Conservation (phyloP, 2,888 invertebrate species). For the Patella depressa region DNA sequence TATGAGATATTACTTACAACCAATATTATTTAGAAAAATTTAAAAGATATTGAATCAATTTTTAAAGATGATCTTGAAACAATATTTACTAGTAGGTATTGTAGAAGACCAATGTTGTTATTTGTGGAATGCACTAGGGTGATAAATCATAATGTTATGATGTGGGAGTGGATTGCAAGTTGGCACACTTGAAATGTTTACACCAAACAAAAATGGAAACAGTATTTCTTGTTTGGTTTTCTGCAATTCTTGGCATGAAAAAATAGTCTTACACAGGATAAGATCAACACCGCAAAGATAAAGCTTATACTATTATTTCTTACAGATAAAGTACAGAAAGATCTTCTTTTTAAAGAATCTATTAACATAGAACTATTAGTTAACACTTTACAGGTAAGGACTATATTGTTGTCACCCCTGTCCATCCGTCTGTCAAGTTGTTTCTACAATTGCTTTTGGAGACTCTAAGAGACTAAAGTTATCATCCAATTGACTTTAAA, state of each 20-base stretch:
- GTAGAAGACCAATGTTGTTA: too few relatives aligned
- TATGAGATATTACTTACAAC: too few relatives aligned
- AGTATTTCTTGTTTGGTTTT: neutral
- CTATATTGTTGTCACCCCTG: neutral
- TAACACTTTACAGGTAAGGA: slow-evolving; percentile 52
- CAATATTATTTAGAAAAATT: too few relatives aligned
- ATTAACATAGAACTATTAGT: slow-evolving; percentile 53
- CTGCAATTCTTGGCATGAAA: neutral
- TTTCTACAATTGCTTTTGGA: too few relatives aligned
- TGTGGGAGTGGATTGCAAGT: neutral
- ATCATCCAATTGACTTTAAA: too few relatives aligned
- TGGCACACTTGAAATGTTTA: neutral
- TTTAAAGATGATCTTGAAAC: too few relatives aligned
- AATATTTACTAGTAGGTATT: too few relatives aligned
- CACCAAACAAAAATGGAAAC: neutral
- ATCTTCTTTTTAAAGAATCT: slow-evolving; percentile 55
- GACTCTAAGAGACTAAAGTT: too few relatives aligned
- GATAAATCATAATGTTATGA: too few relatives aligned
- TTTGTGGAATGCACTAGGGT: too few relatives aligned
- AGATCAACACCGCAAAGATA: too few relatives aligned
- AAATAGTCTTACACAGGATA: neutral
- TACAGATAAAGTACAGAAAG: slow-evolving; percentile 53
- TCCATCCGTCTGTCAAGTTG: neutral
- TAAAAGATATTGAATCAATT: too few relatives aligned
- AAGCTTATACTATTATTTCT: slow-evolving; percentile 17